phyloP scores from a whole-genome alignment of 2,113 vertebrate species.

The Nesogale talazaci region DNA sequence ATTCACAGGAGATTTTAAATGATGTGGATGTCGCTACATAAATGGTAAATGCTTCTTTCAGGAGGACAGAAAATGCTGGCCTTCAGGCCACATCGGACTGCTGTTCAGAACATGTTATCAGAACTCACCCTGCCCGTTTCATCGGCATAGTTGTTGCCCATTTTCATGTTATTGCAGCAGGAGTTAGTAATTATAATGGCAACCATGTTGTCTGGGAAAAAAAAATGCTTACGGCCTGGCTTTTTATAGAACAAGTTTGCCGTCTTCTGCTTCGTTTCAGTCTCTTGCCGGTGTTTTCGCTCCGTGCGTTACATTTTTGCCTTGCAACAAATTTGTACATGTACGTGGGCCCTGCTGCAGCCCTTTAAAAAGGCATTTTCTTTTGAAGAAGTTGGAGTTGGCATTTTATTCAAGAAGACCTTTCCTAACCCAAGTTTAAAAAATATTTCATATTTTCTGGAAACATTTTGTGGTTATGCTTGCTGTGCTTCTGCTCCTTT shows the following conservation, averaged over 20 bases:
- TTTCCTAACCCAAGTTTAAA: neutral
- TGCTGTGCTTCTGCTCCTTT: neutral
- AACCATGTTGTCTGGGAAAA: neutral
- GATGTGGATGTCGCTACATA: neutral
- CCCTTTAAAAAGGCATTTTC: neutral
- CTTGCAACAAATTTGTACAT: neutral
- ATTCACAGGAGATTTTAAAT: neutral
- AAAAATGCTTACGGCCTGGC: neutral
- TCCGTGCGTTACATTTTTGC: neutral
- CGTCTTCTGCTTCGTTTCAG: neutral
- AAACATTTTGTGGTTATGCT: neutral
- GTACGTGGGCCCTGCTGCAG: neutral
- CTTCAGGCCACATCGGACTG: neutral
- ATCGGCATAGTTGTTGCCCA: neutral
- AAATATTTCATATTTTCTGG: neutral
- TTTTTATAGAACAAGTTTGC: neutral
- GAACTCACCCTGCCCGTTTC: neutral
- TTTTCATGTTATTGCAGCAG: neutral
- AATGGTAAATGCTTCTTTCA: neutral
- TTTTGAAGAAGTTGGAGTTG: neutral
- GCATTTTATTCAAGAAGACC: neutral
- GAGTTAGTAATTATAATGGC: neutral
- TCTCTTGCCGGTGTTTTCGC: neutral
- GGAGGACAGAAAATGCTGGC: neutral
- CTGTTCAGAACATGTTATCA: constrained; percentile 2